Conservation (phyloP, 2,888 invertebrate genomes). For the Heliconius charithonia region DNA sequence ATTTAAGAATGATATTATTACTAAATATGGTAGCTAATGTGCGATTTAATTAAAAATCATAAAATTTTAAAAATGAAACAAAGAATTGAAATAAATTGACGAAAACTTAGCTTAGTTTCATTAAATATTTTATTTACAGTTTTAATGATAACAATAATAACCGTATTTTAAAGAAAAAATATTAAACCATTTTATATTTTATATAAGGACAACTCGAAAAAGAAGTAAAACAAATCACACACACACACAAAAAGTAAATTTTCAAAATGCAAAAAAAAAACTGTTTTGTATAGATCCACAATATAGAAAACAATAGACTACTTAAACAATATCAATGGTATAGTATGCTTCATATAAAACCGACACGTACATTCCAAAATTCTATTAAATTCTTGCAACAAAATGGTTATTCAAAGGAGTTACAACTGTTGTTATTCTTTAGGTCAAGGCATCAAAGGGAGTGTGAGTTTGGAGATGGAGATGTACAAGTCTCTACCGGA, state of each 20-base stretch:
- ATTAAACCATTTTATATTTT: too few relatives aligned
- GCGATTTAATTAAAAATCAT: background rate
- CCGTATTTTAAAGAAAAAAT: too few relatives aligned
- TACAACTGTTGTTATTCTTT: slow-evolving; percentile 43
- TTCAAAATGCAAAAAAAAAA: background rate
- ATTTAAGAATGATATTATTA: too few relatives aligned
- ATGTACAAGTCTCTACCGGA: slow-evolving; percentile 42
- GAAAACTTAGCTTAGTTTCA: background rate
- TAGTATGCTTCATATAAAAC: background rate
- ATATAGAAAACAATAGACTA: background rate
- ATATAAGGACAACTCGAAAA: background rate
- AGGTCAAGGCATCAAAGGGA: slow-evolving; percentile 58
- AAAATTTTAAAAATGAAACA: background rate
- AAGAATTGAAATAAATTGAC: background rate
- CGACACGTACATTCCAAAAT: slow-evolving; percentile 1
- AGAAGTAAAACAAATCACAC: background rate
- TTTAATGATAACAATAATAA: too few relatives aligned
- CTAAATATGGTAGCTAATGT: too few relatives aligned
- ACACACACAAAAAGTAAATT: too few relatives aligned
- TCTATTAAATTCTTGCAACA: background rate
- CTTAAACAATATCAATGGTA: background rate
- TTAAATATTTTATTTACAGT: background rate
- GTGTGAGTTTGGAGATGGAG: slow-evolving; percentile 47
- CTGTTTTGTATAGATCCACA: background rate
- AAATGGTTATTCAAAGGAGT: slow-evolving; percentile 16